Evolutionary conservation across 2,113 vertebrate genomes (phyloP).

Genomic region (Menura novaehollandiae): DNA sequence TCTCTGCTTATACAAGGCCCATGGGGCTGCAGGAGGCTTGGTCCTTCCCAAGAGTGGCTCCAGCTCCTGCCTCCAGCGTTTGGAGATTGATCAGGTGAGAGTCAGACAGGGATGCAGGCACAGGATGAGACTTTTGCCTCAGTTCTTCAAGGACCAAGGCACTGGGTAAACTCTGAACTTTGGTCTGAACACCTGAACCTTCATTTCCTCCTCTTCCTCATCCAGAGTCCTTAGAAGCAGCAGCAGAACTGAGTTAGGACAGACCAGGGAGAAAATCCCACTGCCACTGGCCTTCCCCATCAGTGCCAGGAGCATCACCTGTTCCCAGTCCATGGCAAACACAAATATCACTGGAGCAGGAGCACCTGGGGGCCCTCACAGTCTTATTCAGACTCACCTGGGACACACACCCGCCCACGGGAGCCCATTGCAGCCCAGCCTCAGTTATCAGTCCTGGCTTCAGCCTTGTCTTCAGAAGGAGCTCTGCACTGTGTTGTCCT

Average conservation of each 20-base stretch:
- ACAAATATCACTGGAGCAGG: background rate
- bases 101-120: too few species aligned
- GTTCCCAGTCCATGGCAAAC: background rate
- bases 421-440: background rate
- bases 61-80: background rate
- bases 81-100: background rate
- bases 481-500: rapidly evolving
- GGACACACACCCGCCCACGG: rapidly evolving
- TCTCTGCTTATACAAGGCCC: rapidly evolving
- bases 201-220: background rate
- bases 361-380: background rate
- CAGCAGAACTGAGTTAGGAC: background rate
- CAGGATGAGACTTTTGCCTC: background rate
- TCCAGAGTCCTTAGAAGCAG: background rate
- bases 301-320: background rate
- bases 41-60: background rate
- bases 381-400: background rate
- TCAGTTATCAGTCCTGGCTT: rapidly evolving
- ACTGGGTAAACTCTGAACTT: background rate
- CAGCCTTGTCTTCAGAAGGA: background rate
- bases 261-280: background rate
- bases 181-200: background rate
- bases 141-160: background rate
- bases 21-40: background rate
- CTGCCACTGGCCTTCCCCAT: background rate